These are phyloP conservation scores for Cyprinus carpio DNA, from an alignment of 2,113 vertebrate genomes.

Conservation along the genomic window DNA sequence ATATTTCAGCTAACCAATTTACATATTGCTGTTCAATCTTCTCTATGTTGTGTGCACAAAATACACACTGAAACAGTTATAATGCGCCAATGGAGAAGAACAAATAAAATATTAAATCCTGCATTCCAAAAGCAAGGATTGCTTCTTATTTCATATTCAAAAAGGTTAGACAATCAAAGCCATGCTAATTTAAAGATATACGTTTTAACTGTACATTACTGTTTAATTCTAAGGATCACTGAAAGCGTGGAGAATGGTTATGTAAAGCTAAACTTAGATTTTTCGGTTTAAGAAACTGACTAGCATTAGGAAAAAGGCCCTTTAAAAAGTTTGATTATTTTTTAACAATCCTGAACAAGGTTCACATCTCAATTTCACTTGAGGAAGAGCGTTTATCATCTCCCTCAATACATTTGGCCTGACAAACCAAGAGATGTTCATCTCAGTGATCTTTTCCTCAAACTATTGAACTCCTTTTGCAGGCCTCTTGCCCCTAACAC, in stretches of 20 bases:
- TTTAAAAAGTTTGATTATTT: background rate
- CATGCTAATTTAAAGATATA: background rate
- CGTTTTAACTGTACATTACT: background rate
- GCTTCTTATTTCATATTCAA: background rate
- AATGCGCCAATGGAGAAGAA: too few species aligned
- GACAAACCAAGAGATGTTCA: slow-evolving; percentile 37
- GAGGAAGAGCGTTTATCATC: slow-evolving; percentile 2
- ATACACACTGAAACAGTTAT: too few species aligned
- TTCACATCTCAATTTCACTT: background rate
- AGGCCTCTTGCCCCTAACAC: slow-evolving; percentile 83
- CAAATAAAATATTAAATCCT: background rate
- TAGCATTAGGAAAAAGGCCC: background rate
- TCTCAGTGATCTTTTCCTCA: slow-evolving; percentile 59
- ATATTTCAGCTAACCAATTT: too few species aligned
- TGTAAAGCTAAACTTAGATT: background rate
- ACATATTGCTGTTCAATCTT: too few species aligned
- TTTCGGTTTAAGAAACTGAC: background rate
- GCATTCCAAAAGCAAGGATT: background rate
- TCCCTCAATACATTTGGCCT: slow-evolving; percentile 6
- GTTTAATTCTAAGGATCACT: background rate
- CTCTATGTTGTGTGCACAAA: too few species aligned
- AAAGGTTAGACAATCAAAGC: background rate
- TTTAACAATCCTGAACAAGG: background rate
- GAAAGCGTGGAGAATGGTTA: background rate
- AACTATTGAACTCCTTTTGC: slow-evolving; percentile 79